Base-by-base conservation (phyloP, 2,113 vertebrate species). In the Variabilichromis moorii region DNA sequence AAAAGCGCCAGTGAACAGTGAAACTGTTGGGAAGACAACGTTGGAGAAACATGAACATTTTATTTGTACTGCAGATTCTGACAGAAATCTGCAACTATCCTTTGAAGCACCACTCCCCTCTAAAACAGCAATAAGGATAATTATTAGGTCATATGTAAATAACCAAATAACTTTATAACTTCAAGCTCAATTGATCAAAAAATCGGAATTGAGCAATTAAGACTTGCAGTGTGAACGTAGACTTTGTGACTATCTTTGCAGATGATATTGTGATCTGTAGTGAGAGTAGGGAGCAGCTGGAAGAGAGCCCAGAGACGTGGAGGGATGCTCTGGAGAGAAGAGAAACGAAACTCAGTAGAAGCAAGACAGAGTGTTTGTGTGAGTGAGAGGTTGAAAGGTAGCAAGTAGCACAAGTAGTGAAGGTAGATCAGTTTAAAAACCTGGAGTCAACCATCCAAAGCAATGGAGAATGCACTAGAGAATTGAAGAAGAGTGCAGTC, bases 11-110 rank as follows among this genome's bases (percentile, higher is more conserved):
- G 9, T 1, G 45, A 47, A 47, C 19, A n/a, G 50, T 53, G 50
- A 53, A 53, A 53, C 50, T n/a, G 9, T n/a, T 53, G 9, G 0
- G 19, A 53, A 0, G 50, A n/a, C 50, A 51, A n/a, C 1, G 2
- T 6, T 53, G 50, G 50, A 10, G 5, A 53, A 53, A 53, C 19
- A 0, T 53, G 19, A 53, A 10, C 19, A 53, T 53, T 53, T 53
- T 53, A 53, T 53, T 53, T 53, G 50, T 53, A 53, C 51, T 53
- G 51, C 3, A 53, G 19, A 53, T 53, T 53, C 19, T 53, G 51
- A 53, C 51, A 53, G 50, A 53, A 53, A 53, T 53, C 50, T 53
- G 9, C 0, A n/a, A 4, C 51, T 53, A 10, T n/a, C 19, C 5
- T n/a, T 53, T 53, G 50, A 53, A 6, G 9, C 19, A 21, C 19